These are phyloP conservation scores for Aptenodytes patagonicus DNA, from an alignment of 2,113 vertebrate species.

Conservation along the genomic window DNA sequence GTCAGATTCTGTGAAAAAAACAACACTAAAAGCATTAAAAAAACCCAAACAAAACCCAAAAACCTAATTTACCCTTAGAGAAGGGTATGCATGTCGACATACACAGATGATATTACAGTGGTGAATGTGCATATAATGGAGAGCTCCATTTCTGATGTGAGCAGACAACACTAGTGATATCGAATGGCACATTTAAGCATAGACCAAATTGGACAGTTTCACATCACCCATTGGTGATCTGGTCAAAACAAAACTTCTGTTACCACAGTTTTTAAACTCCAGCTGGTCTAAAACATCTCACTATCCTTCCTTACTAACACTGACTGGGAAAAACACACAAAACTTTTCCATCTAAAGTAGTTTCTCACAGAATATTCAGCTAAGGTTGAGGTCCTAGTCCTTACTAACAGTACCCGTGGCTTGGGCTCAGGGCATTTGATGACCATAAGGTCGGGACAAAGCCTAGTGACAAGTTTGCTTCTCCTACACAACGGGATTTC, in stretches of 20 bases:
- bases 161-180: neutral
- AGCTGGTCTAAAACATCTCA: neutral
- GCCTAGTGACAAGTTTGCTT: neutral
- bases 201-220: neutral
- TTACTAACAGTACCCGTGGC: neutral
- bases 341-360: accelerated
- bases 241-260: neutral
- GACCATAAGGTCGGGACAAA: neutral
- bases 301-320: neutral
- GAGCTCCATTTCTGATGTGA: neutral
- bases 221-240: neutral
- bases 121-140: accelerated
- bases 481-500: neutral
- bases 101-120: no score
- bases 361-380: neutral
- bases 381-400: no score
- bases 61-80: no score
- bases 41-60: neutral
- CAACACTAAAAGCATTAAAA: neutral
- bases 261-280: neutral
- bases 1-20: neutral
- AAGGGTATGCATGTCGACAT: no score
- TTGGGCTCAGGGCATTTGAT: neutral
- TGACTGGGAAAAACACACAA: neutral
- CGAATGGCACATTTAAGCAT: neutral